Percentiles rank a stretch among this genome's conserved stretches.
These are phyloP conservation scores for Acrobasis consociella DNA, from an alignment of 2,888 invertebrate species.

Conservation along the genomic window DNA sequence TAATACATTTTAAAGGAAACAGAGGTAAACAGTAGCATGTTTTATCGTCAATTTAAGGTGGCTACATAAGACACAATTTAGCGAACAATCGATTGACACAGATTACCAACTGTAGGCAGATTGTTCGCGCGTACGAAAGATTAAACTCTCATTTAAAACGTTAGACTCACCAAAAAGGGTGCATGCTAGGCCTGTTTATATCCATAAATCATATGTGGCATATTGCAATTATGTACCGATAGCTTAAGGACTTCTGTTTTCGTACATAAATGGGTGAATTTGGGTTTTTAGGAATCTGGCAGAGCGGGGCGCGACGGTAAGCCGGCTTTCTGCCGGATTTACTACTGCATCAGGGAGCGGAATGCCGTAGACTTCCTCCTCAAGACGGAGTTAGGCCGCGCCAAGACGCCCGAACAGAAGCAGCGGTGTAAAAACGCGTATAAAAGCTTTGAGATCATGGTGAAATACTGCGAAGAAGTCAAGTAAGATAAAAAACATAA, in stretches of 20 bases:
- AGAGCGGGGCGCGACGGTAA: conserved; percentile 98
- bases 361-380: conserved; percentile 91
- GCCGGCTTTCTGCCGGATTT: conserved; percentile 94
- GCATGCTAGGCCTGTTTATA: too few relatives aligned
- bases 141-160: too few relatives aligned
- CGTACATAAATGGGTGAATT: background rate
- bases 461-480: conserved; percentile 92
- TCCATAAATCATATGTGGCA: too few relatives aligned
- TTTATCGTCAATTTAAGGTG: too few relatives aligned
- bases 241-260: background rate
- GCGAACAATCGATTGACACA: too few relatives aligned
- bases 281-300: conserved; percentile 91
- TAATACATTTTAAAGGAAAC: too few relatives aligned
- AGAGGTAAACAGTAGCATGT: too few relatives aligned
- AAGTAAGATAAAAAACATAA: conserved; percentile 82
- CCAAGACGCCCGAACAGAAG: conserved; percentile 81
- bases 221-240: too few relatives aligned
- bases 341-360: conserved; percentile 92
- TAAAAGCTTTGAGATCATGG: conserved; percentile 91
- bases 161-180: too few relatives aligned
- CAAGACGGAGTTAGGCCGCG: conserved; percentile 85
- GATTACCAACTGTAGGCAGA: too few relatives aligned
- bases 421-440: conserved; percentile 85
- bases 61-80: too few relatives aligned
- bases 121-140: too few relatives aligned